These are phyloP conservation scores for Bucorvus abyssinicus DNA, from an alignment of 2,797 vertebrate genomes.

Conservation along the genomic window DNA sequence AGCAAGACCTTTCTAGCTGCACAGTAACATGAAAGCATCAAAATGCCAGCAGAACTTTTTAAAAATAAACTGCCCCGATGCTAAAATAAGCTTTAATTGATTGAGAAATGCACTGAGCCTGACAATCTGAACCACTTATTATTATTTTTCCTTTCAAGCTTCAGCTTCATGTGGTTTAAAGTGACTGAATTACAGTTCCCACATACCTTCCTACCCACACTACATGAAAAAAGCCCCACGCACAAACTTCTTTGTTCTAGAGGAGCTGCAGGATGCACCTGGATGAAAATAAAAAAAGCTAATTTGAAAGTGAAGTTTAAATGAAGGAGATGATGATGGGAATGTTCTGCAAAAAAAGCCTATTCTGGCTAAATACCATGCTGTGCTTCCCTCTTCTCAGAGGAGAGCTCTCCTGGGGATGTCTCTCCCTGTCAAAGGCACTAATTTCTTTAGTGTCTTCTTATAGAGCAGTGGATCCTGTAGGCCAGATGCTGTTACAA, in stretches of 20 bases:
- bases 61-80: conserved; percentile 29
- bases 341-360: not conserved
- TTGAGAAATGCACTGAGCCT: conserved; percentile 35
- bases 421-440: conserved; percentile 12
- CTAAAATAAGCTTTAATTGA: conserved; percentile 68
- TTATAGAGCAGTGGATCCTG: not conserved
- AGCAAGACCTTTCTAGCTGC: conserved; percentile 34
- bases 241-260: conserved; percentile 5
- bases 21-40: conserved; percentile 17
- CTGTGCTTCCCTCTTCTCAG: not conserved
- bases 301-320: conserved; percentile 3
- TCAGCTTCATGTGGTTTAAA: conserved; percentile 48
- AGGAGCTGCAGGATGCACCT: conserved; percentile 27
- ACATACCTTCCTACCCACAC: conserved; percentile 32
- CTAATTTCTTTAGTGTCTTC: not conserved
- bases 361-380: not conserved
- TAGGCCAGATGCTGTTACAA: not conserved
- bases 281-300: not conserved
- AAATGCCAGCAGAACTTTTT: conserved; percentile 39
- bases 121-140: conserved; percentile 44
- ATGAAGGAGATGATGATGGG: not conserved
- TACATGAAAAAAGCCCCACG: not conserved
- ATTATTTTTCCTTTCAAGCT: conserved; percentile 56
- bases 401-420: not conserved
- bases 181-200: conserved; percentile 47